These are phyloP conservation scores for Andrena bucephala DNA, from an alignment of 2,888 invertebrate species.

Conservation along the genomic window DNA sequence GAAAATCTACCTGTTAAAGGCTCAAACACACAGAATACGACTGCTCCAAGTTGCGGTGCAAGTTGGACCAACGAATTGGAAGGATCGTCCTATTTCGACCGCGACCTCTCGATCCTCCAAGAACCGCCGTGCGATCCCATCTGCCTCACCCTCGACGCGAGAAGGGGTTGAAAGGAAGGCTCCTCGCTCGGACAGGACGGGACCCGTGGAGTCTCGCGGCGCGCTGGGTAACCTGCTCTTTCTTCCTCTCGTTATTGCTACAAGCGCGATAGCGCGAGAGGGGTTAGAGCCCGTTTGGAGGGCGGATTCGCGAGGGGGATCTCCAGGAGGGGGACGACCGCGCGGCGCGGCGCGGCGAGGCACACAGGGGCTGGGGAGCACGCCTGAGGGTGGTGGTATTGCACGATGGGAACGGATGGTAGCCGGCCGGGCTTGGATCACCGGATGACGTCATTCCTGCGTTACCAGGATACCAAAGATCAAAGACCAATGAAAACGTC, in stretches of 20 bases:
- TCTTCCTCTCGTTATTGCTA: slow-evolving; percentile 67
- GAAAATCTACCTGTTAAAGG: too few species aligned
- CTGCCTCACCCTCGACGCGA: slow-evolving; percentile 4
- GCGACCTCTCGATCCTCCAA: not conserved
- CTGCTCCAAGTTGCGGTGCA: too few species aligned
- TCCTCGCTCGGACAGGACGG: slow-evolving; percentile 42
- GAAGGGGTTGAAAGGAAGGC: slow-evolving; percentile 43
- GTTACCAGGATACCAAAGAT: slow-evolving; percentile 73
- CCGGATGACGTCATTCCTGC: slow-evolving; percentile 68
- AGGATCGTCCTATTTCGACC: not conserved
- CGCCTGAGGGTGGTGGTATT: slow-evolving; percentile 64
- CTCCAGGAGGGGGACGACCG: slow-evolving; percentile 67
- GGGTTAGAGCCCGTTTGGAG: slow-evolving; percentile 76
- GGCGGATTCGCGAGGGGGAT: slow-evolving; percentile 75
- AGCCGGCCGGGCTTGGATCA: slow-evolving; percentile 69
- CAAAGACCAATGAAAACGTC: slow-evolving; percentile 68
- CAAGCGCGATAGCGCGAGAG: slow-evolving; percentile 71
- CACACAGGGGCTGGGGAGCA: slow-evolving; percentile 53
- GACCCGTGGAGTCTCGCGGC: slow-evolving; percentile 29
- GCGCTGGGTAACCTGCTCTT: slow-evolving; percentile 56
- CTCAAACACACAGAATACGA: too few species aligned
- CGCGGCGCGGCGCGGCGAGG: slow-evolving; percentile 36
- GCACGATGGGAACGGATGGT: slow-evolving; percentile 70
- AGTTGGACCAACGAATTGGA: not conserved
- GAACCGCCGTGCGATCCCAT: too few species aligned